These are phyloP conservation scores for Pammene aurita DNA, from an alignment of 2,888 invertebrate species.

Conservation along the genomic window DNA sequence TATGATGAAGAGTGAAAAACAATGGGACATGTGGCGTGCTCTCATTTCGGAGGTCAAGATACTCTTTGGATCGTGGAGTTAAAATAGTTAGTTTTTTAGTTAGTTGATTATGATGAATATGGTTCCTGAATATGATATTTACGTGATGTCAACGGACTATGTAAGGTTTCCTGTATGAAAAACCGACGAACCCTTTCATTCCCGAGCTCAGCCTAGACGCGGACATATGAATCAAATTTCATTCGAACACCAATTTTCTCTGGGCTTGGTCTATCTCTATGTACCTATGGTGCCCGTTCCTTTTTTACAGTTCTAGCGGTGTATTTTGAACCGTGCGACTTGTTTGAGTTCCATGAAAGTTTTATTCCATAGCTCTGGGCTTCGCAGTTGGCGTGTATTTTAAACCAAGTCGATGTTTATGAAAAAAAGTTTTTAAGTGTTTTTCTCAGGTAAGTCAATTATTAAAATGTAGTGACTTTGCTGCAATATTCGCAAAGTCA, in stretches of 20 bases:
- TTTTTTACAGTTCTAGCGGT: not conserved
- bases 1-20: too few relatives aligned
- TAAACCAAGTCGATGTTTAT: slow-evolving; percentile 3
- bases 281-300: not conserved
- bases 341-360: slow-evolving; percentile 16
- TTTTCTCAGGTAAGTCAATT: slow-evolving; percentile 28
- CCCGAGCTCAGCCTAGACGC: slow-evolving; percentile 11
- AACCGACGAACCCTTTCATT: slow-evolving; percentile 21
- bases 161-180: not conserved
- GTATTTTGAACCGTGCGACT: slow-evolving; percentile 1
- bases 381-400: slow-evolving; percentile 1
- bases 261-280: slow-evolving; percentile 9
- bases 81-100: too few relatives aligned
- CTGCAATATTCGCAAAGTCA: slow-evolving; percentile 48
- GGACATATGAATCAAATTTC: slow-evolving; percentile 18
- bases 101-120: too few relatives aligned
- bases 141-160: not conserved
- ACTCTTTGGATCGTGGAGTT: too few relatives aligned
- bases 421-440: not conserved
- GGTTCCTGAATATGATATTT: not conserved
- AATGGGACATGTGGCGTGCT: too few relatives aligned
- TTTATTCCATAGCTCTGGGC: slow-evolving; percentile 18
- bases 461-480: slow-evolving; percentile 24
- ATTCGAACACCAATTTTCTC: slow-evolving; percentile 22
- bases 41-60: too few relatives aligned